These are phyloP conservation scores for Limnodromus scolopaceus DNA, from an alignment of 2,797 vertebrate genomes.

Conservation along the genomic window DNA sequence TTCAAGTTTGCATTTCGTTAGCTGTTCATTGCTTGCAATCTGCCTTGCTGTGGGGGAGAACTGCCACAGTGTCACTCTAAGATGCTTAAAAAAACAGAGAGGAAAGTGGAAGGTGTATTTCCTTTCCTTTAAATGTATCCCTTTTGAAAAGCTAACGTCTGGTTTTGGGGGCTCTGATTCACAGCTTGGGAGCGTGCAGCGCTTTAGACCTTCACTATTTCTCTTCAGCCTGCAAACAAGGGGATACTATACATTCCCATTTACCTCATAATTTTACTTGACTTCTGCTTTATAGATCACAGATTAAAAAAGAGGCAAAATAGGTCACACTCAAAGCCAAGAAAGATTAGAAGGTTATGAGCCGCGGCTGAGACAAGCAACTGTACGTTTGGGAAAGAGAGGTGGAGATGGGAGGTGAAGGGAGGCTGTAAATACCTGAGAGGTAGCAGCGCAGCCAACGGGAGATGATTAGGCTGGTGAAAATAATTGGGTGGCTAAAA, in stretches of 20 bases:
- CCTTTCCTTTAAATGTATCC: not conserved
- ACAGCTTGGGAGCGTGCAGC: not conserved
- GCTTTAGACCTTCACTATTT: not conserved
- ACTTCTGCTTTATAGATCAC: not conserved
- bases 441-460: rapidly evolving
- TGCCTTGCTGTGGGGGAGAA: not conserved
- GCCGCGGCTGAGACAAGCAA: not conserved
- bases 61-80: rapidly evolving
- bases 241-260: not conserved
- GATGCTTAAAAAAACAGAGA: not conserved
- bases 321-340: not conserved
- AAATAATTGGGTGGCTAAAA: not conserved
- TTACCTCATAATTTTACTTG: not conserved
- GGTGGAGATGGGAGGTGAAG: not conserved
- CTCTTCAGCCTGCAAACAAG: not conserved
- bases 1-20: not conserved
- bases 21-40: not conserved
- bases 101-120: not conserved
- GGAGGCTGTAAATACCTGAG: not conserved
- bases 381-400: not conserved
- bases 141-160: not conserved
- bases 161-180: not conserved
- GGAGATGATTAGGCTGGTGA: not conserved
- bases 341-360: not conserved
- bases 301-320: not conserved